Conservation (phyloP, 2,888 invertebrate species). For the Octodonta nipae region DNA sequence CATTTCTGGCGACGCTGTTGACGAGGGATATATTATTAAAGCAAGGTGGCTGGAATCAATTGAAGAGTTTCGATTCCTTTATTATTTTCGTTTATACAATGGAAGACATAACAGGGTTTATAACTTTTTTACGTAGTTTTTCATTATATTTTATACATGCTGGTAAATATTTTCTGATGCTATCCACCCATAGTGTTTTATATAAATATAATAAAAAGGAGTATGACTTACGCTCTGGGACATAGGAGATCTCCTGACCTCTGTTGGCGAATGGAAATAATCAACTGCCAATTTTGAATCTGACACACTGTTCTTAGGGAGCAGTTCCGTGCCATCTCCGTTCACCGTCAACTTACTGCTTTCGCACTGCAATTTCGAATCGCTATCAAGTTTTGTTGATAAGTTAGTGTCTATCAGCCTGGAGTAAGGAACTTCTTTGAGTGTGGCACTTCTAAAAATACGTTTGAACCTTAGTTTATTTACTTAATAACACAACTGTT, state of each 20-base stretch:
- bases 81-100: no score
- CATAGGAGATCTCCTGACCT: constrained; percentile 11
- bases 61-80: no score
- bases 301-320: constrained; percentile 71
- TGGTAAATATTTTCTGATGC: no score
- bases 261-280: constrained; percentile 42
- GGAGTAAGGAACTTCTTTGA: constrained; percentile 63
- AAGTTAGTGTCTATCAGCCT: constrained; percentile 56
- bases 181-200: no score
- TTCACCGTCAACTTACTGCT: constrained; percentile 31
- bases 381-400: constrained; percentile 51
- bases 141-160: no score
- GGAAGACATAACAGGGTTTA: no score
- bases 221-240: constrained; percentile 16
- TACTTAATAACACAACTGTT: not conserved
- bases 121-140: no score
- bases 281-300: constrained; percentile 75
- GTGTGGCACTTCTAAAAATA: constrained; percentile 21
- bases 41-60: no score
- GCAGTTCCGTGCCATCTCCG: constrained; percentile 35
- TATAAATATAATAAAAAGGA: no score
- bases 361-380: constrained; percentile 52
- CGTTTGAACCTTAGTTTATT: constrained; percentile 3
- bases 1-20: no score
- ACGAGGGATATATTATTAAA: no score